Percentiles rank a stretch among this genome's conserved stretches.
These are phyloP conservation scores for Xiphophorus hellerii DNA, from an alignment of 2,113 vertebrate genomes.

Conservation along the genomic window DNA sequence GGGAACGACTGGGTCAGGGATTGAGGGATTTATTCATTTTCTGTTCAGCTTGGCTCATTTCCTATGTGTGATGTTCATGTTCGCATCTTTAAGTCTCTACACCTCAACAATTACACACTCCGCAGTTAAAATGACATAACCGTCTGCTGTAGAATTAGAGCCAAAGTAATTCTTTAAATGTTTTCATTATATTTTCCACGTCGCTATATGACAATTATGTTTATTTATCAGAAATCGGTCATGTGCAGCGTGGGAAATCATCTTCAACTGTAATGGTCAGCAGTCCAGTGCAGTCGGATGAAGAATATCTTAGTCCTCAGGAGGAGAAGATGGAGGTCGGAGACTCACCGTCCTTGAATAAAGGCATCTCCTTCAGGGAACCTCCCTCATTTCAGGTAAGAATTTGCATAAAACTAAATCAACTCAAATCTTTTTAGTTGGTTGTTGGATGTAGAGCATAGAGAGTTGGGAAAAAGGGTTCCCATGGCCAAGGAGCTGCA, in stretches of 20 bases:
- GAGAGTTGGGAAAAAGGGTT: background rate
- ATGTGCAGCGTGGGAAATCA: constrained; percentile 52
- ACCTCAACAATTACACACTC: background rate
- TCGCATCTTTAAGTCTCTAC: constrained; percentile 16
- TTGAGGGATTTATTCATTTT: constrained; percentile 71
- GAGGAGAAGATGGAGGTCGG: constrained; percentile 86
- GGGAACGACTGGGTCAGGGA: constrained; percentile 65
- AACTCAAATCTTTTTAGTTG: no score
- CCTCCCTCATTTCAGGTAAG: constrained; percentile 89
- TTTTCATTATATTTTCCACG: background rate
- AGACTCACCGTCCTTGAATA: constrained; percentile 68
- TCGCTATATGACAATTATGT: background rate
- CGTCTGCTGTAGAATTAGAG: no score
- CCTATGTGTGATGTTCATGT: background rate
- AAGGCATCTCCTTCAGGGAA: constrained; percentile 81
- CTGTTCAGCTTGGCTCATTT: constrained; percentile 56
- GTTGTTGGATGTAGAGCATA: background rate
- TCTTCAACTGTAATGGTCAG: constrained; percentile 67
- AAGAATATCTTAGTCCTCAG: constrained; percentile 88
- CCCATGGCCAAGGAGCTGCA: no score
- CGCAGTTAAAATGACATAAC: no score
- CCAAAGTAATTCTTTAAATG: constrained; percentile 33
- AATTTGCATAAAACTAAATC: background rate
- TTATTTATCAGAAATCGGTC: constrained; percentile 47
- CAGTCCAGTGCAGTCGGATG: constrained; percentile 86